Evolutionary conservation across 2,888 invertebrate genomes (phyloP).

Genomic region (Machimus atricapillus): DNA sequence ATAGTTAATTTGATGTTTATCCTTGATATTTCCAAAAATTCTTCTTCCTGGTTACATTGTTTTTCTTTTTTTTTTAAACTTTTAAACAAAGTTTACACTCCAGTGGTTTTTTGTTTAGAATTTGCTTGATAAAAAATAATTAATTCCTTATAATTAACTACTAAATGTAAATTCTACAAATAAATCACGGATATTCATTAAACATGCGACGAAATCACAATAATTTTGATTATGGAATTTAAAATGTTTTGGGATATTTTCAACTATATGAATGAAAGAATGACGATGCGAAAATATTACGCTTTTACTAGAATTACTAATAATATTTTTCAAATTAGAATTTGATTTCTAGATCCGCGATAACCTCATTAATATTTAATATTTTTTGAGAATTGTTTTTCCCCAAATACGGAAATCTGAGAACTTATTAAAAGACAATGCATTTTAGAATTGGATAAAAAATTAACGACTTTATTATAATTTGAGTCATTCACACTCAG

Average conservation of each 20-base stretch:
- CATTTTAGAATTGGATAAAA: not conserved
- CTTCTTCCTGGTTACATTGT: not conserved
- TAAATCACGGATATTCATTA: not conserved
- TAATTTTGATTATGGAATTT: not conserved
- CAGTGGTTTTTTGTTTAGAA: not conserved
- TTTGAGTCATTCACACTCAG: not conserved
- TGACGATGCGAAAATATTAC: not conserved
- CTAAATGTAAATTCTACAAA: not conserved
- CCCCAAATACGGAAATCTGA: not conserved
- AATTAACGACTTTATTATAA: not conserved
- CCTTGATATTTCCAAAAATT: not conserved
- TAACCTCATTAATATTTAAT: not conserved
- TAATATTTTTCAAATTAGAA: not conserved
- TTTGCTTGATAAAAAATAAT: not conserved
- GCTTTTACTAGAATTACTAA: not conserved
- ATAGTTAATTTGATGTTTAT: not conserved
- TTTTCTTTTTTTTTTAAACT: too few relatives aligned
- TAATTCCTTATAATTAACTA: not conserved
- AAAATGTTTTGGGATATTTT: not conserved
- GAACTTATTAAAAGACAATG: not conserved
- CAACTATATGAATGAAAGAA: not conserved
- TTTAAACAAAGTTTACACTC: not conserved
- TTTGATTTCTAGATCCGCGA: not conserved
- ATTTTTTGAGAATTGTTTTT: not conserved
- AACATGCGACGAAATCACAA: not conserved